Percentiles rank a stretch among this genome's conserved stretches.
Evolutionary conservation across 2,113 vertebrate genomes (phyloP).

Genomic region (Triplophysa siluroides): DNA sequence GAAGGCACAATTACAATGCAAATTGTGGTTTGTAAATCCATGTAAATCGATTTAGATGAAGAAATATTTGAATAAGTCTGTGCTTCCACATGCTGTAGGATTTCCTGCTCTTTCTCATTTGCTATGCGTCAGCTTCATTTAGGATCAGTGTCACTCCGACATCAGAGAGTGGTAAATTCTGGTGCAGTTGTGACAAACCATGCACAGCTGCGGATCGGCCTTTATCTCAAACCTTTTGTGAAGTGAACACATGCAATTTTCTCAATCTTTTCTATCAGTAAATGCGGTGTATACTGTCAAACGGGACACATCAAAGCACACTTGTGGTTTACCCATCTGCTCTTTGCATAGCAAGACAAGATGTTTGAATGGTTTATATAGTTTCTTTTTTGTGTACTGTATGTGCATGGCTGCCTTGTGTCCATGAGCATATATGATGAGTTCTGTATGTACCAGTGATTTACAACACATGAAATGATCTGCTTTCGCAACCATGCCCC

Average conservation of each 20-base stretch:
- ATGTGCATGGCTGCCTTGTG: too few relatives aligned
- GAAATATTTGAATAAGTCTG: slow-evolving; percentile 48
- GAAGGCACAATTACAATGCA: slow-evolving; percentile 37
- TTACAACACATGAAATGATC: neutral
- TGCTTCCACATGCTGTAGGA: slow-evolving; percentile 30
- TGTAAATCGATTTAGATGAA: slow-evolving; percentile 35
- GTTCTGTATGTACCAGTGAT: neutral
- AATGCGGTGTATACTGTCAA: neutral
- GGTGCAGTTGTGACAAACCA: neutral
- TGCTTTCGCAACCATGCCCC: neutral
- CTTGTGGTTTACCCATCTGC: too few relatives aligned
- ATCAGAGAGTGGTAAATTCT: neutral
- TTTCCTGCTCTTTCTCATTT: slow-evolving; percentile 30
- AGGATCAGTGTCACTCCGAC: neutral
- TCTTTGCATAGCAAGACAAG: too few relatives aligned
- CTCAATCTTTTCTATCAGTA: too few relatives aligned
- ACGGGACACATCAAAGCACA: too few relatives aligned
- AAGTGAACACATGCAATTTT: too few relatives aligned
- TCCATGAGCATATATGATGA: neutral
- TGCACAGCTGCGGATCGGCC: too few relatives aligned
- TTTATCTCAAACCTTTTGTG: too few relatives aligned
- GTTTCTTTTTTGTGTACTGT: too few relatives aligned
- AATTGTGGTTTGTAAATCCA: slow-evolving; percentile 40
- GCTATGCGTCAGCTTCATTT: slow-evolving; percentile 18
- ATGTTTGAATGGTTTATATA: too few relatives aligned